Conservation (phyloP, 1,140 invertebrate genomes). For the Medauroidea extradentata region DNA sequence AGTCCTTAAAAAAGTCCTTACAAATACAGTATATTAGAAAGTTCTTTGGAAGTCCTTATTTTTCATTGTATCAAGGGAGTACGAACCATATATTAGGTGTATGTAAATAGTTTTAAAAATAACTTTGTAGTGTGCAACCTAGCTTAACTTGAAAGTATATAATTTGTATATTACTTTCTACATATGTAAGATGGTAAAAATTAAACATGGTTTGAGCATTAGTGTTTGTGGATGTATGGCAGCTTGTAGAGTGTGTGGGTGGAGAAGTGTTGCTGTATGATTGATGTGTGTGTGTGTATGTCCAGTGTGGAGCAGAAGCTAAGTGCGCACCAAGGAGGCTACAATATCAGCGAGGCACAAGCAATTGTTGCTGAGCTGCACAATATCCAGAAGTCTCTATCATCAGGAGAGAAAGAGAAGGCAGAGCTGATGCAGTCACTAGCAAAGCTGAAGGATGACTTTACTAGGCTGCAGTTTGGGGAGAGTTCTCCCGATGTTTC, state of each 20-base stretch:
- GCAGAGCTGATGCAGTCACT: conserved; percentile 90
- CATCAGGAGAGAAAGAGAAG: conserved; percentile 87
- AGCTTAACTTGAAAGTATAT: too few species aligned
- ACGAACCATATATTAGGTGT: too few species aligned
- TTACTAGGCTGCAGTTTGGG: conserved; percentile 77
- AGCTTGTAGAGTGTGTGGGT: neutral
- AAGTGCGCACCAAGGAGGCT: conserved; percentile 72
- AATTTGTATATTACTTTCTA: too few species aligned
- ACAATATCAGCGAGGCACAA: conserved; percentile 89
- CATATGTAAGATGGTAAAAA: too few species aligned
- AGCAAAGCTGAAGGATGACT: conserved; percentile 87
- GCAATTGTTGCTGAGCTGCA: conserved; percentile 89
- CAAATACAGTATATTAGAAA: too few species aligned
- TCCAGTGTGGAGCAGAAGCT: conserved; percentile 88
- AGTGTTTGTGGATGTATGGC: neutral
- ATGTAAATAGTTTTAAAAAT: too few species aligned
- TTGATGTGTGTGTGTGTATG: conserved; percentile 28
- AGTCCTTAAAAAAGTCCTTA: too few species aligned
- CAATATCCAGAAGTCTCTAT: conserved; percentile 88
- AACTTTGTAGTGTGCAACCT: too few species aligned
- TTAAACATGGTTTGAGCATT: neutral
- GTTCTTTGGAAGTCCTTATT: too few species aligned
- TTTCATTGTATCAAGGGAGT: too few species aligned
- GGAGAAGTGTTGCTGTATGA: neutral
- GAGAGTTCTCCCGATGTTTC: conserved; percentile 78